A percentile compares a stretch with the other conserved stretches of the same genome.
Conservation (phyloP, 2,888 invertebrate species). For the Eumerus sabulonum region DNA sequence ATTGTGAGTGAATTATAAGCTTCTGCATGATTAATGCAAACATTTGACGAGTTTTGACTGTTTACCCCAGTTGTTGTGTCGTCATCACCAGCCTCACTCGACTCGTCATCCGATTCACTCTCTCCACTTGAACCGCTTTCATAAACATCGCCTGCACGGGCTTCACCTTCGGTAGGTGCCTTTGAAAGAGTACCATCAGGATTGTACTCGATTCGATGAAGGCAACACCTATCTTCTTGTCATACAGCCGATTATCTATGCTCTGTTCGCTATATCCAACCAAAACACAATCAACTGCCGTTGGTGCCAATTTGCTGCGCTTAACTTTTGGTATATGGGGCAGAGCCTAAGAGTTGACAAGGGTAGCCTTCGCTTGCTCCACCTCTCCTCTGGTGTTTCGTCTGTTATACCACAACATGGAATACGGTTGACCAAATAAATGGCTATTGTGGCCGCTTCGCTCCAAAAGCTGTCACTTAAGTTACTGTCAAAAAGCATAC, state of each 20-base stretch:
- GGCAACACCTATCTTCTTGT: background rate
- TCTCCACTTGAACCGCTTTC: background rate
- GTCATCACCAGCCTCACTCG: constrained; percentile 9
- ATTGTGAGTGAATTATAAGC: constrained; percentile 7
- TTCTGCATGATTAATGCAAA: constrained; percentile 9
- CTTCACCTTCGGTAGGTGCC: no score
- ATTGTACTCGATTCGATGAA: background rate
- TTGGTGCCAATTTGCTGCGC: constrained; percentile 14
- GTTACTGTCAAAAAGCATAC: constrained; percentile 1
- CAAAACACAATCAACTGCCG: constrained; percentile 4
- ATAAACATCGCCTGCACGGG: constrained; percentile 2
- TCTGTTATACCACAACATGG: constrained; percentile 26
- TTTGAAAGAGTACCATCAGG: background rate
- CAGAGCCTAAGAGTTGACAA: constrained; percentile 13
- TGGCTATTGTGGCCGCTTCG: constrained; percentile 5
- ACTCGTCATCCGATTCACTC: constrained; percentile 3
- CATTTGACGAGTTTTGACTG: background rate
- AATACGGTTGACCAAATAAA: constrained; percentile 13
- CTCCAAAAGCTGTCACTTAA: constrained; percentile 7
- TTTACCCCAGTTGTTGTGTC: background rate
- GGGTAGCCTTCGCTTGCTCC: constrained; percentile 24
- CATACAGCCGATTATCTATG: constrained; percentile 7
- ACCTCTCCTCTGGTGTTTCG: constrained; percentile 34
- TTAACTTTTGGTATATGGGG: constrained; percentile 22
- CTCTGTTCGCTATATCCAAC: constrained; percentile 11